phyloP scores from a whole-genome alignment of 2,113 vertebrate genomes.

The Mungos mungo region DNA sequence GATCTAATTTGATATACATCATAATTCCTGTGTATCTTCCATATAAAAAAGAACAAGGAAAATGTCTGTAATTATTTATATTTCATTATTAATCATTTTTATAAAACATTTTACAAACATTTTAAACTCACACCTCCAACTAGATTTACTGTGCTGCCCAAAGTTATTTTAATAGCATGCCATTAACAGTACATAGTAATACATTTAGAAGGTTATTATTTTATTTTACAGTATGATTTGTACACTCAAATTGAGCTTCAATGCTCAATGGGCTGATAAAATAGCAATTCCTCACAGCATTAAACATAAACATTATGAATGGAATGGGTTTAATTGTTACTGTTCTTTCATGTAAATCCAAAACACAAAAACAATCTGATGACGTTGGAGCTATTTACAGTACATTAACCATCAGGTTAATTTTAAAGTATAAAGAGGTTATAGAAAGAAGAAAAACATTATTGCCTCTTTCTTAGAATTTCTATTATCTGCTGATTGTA shows the following conservation, averaged over 20 bases:
- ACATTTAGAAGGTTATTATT: constrained; percentile 49
- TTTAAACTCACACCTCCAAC: constrained; percentile 30
- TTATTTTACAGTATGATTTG: constrained; percentile 37
- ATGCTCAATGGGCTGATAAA: constrained; percentile 46
- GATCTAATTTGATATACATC: constrained; percentile 85
- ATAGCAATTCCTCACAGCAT: constrained; percentile 31
- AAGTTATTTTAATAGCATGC: constrained; percentile 19
- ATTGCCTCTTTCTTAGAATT: constrained; percentile 42
- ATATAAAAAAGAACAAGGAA: background rate
- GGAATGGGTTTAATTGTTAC: constrained; percentile 4
- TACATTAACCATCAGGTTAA: constrained; percentile 51
- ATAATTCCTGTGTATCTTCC: constrained; percentile 67
- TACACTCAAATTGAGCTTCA: background rate
- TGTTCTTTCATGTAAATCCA: constrained; percentile 52
- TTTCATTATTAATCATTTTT: constrained; percentile 35
- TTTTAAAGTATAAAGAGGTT: constrained; percentile 47
- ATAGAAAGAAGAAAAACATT: constrained; percentile 17
- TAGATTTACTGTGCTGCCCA: background rate
- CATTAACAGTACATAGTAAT: background rate
- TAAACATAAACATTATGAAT: constrained; percentile 35
- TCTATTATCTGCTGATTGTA: constrained; percentile 20
- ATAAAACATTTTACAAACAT: constrained; percentile 16
- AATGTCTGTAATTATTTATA: constrained; percentile 3
- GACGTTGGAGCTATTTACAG: constrained; percentile 42
- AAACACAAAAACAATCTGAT: constrained; percentile 48